phyloP scores from a whole-genome alignment of 2,888 invertebrate genomes.

The Malacosoma neustria region DNA sequence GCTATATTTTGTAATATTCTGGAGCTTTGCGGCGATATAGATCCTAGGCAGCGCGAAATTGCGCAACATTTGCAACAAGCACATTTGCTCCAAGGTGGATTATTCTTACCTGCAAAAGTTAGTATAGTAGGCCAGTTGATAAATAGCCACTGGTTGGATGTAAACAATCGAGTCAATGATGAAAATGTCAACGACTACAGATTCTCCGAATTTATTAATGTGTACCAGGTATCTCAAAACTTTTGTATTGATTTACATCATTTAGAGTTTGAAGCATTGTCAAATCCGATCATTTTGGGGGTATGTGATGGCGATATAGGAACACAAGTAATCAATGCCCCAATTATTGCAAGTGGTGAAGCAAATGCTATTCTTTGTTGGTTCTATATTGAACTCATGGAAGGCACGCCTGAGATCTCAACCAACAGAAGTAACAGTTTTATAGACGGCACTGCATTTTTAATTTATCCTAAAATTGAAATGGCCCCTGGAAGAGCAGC shows the following conservation, averaged over 20 bases:
- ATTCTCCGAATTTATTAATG: constrained; percentile 73
- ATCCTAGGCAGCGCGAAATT: constrained; percentile 37
- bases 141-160: constrained; percentile 74
- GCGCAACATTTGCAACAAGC: constrained; percentile 32
- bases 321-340: constrained; percentile 27
- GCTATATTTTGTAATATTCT: constrained; percentile 71
- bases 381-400: constrained; percentile 63
- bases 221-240: constrained; percentile 75
- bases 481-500: constrained; percentile 34
- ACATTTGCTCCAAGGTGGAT: constrained; percentile 52
- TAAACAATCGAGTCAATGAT: constrained; percentile 73
- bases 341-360: constrained; percentile 42
- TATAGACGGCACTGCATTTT: constrained; percentile 60
- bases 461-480: constrained; percentile 41
- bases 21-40: constrained; percentile 74
- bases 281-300: constrained; percentile 39
- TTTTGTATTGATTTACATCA: constrained; percentile 59
- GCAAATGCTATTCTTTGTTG: constrained; percentile 72
- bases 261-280: constrained; percentile 49
- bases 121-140: constrained; percentile 73
- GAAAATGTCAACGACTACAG: constrained; percentile 68
- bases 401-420: constrained; percentile 41
- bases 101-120: constrained; percentile 69
- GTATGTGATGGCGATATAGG: constrained; percentile 18
- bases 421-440: constrained; percentile 58